Conservation (phyloP, 1,140 invertebrate species). For the Drosophila baimaii region DNA sequence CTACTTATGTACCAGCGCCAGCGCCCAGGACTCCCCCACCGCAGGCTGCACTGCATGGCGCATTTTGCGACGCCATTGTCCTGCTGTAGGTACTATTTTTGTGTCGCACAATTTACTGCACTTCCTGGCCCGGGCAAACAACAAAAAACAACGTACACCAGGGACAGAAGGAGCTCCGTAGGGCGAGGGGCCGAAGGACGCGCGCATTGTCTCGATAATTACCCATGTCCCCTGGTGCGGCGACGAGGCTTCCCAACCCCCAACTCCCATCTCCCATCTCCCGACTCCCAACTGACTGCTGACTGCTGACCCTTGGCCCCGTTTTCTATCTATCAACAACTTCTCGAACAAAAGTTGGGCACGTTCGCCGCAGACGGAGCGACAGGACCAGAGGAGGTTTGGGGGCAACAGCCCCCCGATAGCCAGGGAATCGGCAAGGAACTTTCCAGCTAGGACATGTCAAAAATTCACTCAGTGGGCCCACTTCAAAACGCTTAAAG, state of each 20-base stretch:
- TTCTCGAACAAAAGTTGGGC: conserved; percentile 60
- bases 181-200: conserved; percentile 12
- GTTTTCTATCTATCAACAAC: conserved; percentile 70
- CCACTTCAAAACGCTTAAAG: conserved; percentile 44
- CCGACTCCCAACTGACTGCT: conserved; percentile 7
- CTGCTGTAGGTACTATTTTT: conserved; percentile 74
- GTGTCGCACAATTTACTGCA: conserved; percentile 78
- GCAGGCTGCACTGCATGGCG: conserved; percentile 61
- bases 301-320: conserved; percentile 59
- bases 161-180: conserved; percentile 25
- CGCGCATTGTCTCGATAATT: conserved; percentile 76
- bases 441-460: conserved; percentile 42
- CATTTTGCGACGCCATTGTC: conserved; percentile 76
- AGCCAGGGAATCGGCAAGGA: conserved; percentile 14
- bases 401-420: background rate
- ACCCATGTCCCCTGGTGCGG: conserved; percentile 67
- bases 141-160: conserved; percentile 40
- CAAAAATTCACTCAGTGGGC: conserved; percentile 40
- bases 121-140: conserved; percentile 65
- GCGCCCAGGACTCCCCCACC: background rate
- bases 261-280: conserved; percentile 1
- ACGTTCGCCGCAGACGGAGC: conserved; percentile 50
- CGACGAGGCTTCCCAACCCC: conserved; percentile 22
- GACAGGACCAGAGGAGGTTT: conserved; percentile 8
- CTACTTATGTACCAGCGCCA: conserved; percentile 3